Evolutionary conservation across 2,797 vertebrate species (phyloP), one percentile per base, ranked within the genome.

Genomic region (Peromyscus melanophrys): DNA sequence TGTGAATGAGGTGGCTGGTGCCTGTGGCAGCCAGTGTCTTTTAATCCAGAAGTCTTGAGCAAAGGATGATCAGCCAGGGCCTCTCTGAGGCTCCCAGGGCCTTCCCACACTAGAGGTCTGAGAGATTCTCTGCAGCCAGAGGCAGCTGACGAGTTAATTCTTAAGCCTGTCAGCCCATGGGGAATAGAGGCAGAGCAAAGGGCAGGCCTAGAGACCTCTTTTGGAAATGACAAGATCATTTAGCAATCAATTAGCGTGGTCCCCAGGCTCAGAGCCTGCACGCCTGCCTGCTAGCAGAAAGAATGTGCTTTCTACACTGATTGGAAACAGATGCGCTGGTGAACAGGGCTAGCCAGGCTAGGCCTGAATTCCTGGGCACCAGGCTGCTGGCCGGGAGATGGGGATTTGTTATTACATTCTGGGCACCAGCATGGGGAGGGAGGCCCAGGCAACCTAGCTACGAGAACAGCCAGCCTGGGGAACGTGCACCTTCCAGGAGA

Each of bases 211-310:
- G 96, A 98, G 97, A 95, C 97, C 98, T 98, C 98, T 98, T 98
- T 97, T 98, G 98, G 97, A 98, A 98, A 97, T 98, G 98, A 99
- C 98, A 98, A 98, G 98, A 98, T 98, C 98, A 98, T 98, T 98
- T 98, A 98, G 98, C 95, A 96, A 99, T 98, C 93, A 98, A 97
- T 98, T 97, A 98, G 98, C 73, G 0, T 25, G 1, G 95, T 97
- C 98, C 98, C 97, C 96, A 96, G 96, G 95, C 97, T 93, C 96
- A 0, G 5, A 95, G 95, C 95, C 94, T 96, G 96, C 95, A 94
- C 34, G 31, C 93, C 84, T 61, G 12, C 96, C 95, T 49, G 19
- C 71, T 52, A 37, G 96, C 98, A 98, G 96, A 94, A 98, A 98
- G 98, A 98, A 98, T 98, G 97, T 78, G 83, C 37, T 96, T 86